phyloP scores from a whole-genome alignment of 2,113 vertebrate species.

The Planiliza haematocheilus region DNA sequence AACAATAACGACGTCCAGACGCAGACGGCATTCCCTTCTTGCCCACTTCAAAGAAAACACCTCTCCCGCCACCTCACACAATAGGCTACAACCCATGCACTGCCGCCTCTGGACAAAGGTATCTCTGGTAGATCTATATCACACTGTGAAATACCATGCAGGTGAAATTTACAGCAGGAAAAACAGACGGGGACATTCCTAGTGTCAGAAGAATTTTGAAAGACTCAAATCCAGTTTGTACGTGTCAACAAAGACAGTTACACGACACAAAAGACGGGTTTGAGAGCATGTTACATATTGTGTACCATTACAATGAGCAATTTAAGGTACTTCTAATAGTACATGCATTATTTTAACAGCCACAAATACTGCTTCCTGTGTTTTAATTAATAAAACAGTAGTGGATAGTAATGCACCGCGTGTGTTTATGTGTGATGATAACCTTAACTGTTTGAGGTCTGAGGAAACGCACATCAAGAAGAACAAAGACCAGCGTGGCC shows the following conservation, averaged over 20 bases:
- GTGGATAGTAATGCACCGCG: not conserved
- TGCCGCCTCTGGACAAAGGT: slow-evolving; percentile 20
- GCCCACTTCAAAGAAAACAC: slow-evolving; percentile 42
- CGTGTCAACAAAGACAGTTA: not conserved
- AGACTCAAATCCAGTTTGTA: not conserved
- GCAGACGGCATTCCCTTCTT: slow-evolving; percentile 14
- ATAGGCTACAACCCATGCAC: slow-evolving; percentile 45
- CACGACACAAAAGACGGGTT: not conserved
- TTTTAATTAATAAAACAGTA: not conserved
- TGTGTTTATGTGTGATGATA: slow-evolving; percentile 50
- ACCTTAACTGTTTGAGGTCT: slow-evolving; percentile 46
- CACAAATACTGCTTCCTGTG: not conserved
- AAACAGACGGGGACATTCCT: slow-evolving; percentile 7
- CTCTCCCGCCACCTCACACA: slow-evolving; percentile 36
- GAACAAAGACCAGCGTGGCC: slow-evolving; percentile 57
- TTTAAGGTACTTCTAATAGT: too few species aligned
- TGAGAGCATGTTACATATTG: too few species aligned
- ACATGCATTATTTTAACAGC: not conserved
- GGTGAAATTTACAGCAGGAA: slow-evolving; percentile 57
- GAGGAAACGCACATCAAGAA: slow-evolving; percentile 49
- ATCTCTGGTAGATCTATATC: slow-evolving; percentile 34
- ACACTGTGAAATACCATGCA: slow-evolving; percentile 15
- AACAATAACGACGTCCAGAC: slow-evolving; percentile 7
- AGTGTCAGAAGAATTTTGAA: not conserved
- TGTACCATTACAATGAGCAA: too few species aligned